Percentiles rank a stretch among this genome's conserved stretches.
phyloP scores from a whole-genome alignment of 2,797 vertebrate genomes.

The Meda fulgida region DNA sequence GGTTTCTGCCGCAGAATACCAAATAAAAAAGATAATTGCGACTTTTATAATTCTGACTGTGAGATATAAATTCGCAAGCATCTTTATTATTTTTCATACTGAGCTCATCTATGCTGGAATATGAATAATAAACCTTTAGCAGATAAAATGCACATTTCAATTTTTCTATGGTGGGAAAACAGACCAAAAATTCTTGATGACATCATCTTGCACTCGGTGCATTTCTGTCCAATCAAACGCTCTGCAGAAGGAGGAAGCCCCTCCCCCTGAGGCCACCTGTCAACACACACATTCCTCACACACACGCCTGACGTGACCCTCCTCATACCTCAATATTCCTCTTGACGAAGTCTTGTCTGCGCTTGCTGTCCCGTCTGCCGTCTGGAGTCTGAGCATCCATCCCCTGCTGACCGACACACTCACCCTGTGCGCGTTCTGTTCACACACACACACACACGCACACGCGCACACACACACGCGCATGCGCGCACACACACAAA shows the following conservation, averaged over 20 bases:
- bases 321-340: slow-evolving; percentile 92
- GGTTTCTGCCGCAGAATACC: background rate
- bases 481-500: background rate
- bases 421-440: slow-evolving; percentile 45
- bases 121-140: background rate
- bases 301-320: slow-evolving; percentile 62
- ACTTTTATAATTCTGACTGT: too few species aligned
- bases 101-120: background rate
- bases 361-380: slow-evolving; percentile 69
- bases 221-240: background rate
- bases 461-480: background rate
- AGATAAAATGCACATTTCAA: background rate
- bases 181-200: background rate
- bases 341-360: slow-evolving; percentile 85
- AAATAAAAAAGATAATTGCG: background rate
- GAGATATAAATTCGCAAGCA: background rate
- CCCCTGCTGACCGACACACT: slow-evolving; percentile 49
- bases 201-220: background rate
- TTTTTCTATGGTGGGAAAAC: background rate
- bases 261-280: background rate
- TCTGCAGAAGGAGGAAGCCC: background rate
- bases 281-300: slow-evolving; percentile 27
- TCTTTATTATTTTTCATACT: background rate
- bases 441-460: slow-evolving; percentile 10
- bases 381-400: slow-evolving; percentile 59